Percentiles rank a stretch among this genome's conserved stretches.
Evolutionary conservation across 2,888 invertebrate species (phyloP).

Genomic region (Hartigia nigra): DNA sequence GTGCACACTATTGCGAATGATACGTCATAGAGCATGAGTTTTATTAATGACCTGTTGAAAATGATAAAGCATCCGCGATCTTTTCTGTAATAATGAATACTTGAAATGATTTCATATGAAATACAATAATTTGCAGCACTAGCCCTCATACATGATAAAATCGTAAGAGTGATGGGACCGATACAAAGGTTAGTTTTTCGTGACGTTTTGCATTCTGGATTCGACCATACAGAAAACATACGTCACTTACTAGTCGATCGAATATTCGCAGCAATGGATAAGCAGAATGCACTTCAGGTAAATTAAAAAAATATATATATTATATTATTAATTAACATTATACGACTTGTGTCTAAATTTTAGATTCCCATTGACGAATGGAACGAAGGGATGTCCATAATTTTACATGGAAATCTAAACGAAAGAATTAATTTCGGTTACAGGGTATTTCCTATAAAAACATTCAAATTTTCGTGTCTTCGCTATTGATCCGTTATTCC

Average conservation of each 20-base stretch:
- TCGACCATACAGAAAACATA: constrained; percentile 60
- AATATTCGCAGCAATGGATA: constrained; percentile 51
- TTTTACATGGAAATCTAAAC: constrained; percentile 68
- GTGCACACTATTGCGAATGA: not conserved
- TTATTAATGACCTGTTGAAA: constrained; percentile 3
- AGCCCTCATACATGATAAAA: constrained; percentile 54
- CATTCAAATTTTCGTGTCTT: not conserved
- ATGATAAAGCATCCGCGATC: not conserved
- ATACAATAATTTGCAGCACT: constrained; percentile 39
- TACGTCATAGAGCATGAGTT: not conserved
- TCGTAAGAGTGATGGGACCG: constrained; percentile 44
- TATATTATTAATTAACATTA: not conserved
- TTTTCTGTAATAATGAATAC: not conserved
- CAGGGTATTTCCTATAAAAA: constrained; percentile 37
- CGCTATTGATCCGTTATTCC: not conserved
- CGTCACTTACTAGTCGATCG: constrained; percentile 56
- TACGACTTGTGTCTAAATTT: not conserved
- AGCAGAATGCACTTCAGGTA: constrained; percentile 39
- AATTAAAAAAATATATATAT: constrained; percentile 18
- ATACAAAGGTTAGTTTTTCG: constrained; percentile 47
- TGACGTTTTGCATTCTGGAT: constrained; percentile 53
- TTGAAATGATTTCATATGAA: not conserved
- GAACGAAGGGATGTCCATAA: constrained; percentile 67
- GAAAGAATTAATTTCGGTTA: constrained; percentile 65
- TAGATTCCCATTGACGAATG: constrained; percentile 40